A percentile compares a stretch with the other conserved stretches of the same genome.
Conservation (phyloP, 2,888 invertebrate species). For the Xestobium rufovillosum region DNA sequence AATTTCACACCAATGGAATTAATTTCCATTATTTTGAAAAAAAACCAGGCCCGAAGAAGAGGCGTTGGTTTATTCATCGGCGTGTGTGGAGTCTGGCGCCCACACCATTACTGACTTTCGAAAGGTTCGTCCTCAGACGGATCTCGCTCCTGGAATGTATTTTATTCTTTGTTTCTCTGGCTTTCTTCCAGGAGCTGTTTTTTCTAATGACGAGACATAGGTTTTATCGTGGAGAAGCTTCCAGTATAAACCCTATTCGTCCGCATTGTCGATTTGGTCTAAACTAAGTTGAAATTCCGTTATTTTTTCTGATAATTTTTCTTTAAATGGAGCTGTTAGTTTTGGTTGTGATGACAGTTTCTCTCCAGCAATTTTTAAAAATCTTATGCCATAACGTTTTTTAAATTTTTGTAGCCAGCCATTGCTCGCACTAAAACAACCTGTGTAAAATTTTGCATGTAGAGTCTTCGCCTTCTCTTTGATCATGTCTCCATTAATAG, state of each 20-base stretch:
- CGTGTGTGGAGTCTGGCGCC: no score
- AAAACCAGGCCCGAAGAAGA: no score
- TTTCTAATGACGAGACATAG: conserved; percentile 15
- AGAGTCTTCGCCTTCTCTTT: no score
- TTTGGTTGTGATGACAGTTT: conserved; percentile 17
- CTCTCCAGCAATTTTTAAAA: conserved; percentile 16
- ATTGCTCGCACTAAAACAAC: conserved; percentile 14
- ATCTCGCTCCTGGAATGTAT: no score
- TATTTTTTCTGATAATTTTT: conserved; percentile 9
- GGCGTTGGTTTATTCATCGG: no score
- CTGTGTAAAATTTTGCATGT: no score
- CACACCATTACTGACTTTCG: no score
- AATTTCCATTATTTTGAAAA: no score
- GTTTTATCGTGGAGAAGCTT: conserved; percentile 21
- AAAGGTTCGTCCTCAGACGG: no score
- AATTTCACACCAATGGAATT: no score
- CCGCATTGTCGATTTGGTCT: conserved; percentile 20
- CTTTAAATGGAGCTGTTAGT: conserved; percentile 16
- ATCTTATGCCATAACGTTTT: no score
- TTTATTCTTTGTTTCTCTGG: conserved; percentile 19
- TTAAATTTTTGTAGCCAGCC: conserved; percentile 16
- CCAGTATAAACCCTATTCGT: conserved; percentile 22
- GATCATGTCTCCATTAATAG: conserved; percentile 8
- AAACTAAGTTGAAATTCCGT: conserved; percentile 11
- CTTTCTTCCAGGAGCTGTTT: conserved; percentile 20